These are phyloP conservation scores for Drosophila rellima DNA, from an alignment of 2,888 invertebrate genomes.

Conservation along the genomic window DNA sequence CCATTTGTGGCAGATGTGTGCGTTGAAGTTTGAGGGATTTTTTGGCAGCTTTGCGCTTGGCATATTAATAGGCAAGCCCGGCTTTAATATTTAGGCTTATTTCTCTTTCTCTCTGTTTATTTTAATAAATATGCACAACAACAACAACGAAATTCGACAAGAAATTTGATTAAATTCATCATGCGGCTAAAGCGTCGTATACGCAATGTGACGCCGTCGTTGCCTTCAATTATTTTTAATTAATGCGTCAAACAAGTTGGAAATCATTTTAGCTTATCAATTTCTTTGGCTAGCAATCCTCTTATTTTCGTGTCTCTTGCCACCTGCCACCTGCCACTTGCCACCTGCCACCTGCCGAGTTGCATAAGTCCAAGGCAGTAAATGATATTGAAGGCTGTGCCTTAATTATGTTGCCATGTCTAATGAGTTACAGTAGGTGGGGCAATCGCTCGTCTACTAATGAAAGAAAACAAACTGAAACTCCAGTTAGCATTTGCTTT, in stretches of 20 bases:
- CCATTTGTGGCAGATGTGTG: constrained; percentile 61
- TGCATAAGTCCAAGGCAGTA: constrained; percentile 42
- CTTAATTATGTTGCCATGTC: constrained; percentile 69
- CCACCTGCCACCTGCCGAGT: constrained; percentile 61
- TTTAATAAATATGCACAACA: constrained; percentile 12
- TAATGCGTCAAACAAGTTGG: constrained; percentile 54
- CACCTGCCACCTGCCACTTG: constrained; percentile 36
- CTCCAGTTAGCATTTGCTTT: constrained; percentile 56
- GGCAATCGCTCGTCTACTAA: constrained; percentile 56
- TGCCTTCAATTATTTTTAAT: constrained; percentile 68
- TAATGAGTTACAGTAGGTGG: constrained; percentile 55
- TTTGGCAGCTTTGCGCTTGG: constrained; percentile 19
- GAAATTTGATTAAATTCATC: constrained; percentile 55
- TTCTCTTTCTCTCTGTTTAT: background rate
- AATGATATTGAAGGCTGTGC: constrained; percentile 50
- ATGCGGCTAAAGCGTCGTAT: constrained; percentile 57
- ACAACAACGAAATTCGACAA: constrained; percentile 7
- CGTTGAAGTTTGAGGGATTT: constrained; percentile 17
- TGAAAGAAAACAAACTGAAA: constrained; percentile 63
- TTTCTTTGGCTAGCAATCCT: constrained; percentile 34
- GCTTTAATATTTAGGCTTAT: constrained; percentile 34
- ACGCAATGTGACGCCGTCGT: constrained; percentile 47
- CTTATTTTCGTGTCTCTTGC: background rate
- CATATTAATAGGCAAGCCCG: constrained; percentile 30
- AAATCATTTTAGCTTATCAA: constrained; percentile 63